A percentile compares a stretch with the other conserved stretches of the same genome.
Conservation (phyloP, 2,113 vertebrate species). For the Lycaon pictus region DNA sequence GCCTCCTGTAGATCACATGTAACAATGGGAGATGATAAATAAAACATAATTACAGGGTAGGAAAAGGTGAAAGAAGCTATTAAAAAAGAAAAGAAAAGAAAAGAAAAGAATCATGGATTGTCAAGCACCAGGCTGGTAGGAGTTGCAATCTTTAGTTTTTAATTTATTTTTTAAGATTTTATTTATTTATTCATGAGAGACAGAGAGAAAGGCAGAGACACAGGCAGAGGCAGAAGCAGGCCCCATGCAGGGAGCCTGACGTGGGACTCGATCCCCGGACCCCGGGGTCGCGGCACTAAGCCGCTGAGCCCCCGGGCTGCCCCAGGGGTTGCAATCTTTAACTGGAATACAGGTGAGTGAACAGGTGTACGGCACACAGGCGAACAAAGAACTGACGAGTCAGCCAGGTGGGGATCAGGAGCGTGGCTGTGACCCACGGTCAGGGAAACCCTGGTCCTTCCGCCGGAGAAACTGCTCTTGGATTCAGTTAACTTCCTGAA, state of each 20-base stretch:
- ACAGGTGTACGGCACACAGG: neutral
- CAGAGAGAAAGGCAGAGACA: no score
- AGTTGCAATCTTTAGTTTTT: neutral
- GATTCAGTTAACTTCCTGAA: neutral
- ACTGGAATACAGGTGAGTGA: neutral
- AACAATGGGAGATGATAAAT: neutral
- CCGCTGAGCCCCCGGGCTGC: no score
- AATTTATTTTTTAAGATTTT: no score
- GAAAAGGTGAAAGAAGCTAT: neutral
- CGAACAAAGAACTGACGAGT: neutral
- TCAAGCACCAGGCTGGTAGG: neutral
- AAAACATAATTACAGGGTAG: neutral
- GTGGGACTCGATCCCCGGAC: no score
- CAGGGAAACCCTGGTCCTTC: neutral
- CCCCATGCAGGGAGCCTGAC: no score
- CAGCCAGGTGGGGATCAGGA: neutral
- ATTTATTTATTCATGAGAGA: no score
- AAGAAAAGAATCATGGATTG: neutral
- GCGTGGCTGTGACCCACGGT: no score
- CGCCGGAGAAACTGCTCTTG: constrained; percentile 29
- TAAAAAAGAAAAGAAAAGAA: no score
- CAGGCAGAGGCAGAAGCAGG: no score
- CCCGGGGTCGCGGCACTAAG: no score
- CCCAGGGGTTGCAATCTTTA: neutral
- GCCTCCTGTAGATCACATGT: neutral